Evolutionary conservation across 2,888 invertebrate genomes (phyloP).

Genomic region (Pemphredon lugubris): DNA sequence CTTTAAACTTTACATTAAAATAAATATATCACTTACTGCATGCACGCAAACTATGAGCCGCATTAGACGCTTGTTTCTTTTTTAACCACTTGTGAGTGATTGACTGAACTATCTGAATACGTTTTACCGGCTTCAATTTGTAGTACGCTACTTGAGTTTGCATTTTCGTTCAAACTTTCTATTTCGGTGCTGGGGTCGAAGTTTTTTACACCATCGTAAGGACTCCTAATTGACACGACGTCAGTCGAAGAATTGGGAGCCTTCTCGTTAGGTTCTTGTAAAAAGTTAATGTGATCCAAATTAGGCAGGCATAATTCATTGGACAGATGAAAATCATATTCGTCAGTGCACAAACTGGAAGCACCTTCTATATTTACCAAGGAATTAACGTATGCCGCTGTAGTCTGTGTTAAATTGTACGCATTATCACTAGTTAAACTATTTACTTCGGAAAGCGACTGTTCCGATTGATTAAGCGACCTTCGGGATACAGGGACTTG

Average conservation of each 20-base stretch:
- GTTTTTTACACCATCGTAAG: constrained; percentile 53
- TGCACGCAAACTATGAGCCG: constrained; percentile 21
- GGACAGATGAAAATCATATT: constrained; percentile 48
- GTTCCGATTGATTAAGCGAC: constrained; percentile 61
- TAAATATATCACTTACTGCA: constrained; percentile 35
- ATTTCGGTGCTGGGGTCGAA: constrained; percentile 45
- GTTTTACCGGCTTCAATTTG: constrained; percentile 51
- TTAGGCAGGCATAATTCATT: constrained; percentile 45
- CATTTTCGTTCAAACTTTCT: constrained; percentile 40
- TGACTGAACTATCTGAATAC: constrained; percentile 57
- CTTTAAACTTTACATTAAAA: constrained; percentile 33
- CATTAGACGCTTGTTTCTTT: constrained; percentile 79
- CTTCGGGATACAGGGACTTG: constrained; percentile 61
- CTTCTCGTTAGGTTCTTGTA: constrained; percentile 49
- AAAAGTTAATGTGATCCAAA: constrained; percentile 32
- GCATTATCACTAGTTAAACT: constrained; percentile 64
- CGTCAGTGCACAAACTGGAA: constrained; percentile 53
- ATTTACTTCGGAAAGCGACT: constrained; percentile 61
- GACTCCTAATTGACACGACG: constrained; percentile 60
- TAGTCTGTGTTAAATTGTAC: constrained; percentile 43
- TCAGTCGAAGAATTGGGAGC: constrained; percentile 68
- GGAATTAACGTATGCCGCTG: constrained; percentile 37
- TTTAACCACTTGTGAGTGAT: constrained; percentile 67
- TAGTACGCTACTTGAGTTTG: constrained; percentile 42
- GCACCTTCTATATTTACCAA: constrained; percentile 54